A percentile compares a stretch with the other conserved stretches of the same genome.
These are phyloP conservation scores for Oegoconia quadripuncta DNA, from an alignment of 2,888 invertebrate species.

Conservation along the genomic window DNA sequence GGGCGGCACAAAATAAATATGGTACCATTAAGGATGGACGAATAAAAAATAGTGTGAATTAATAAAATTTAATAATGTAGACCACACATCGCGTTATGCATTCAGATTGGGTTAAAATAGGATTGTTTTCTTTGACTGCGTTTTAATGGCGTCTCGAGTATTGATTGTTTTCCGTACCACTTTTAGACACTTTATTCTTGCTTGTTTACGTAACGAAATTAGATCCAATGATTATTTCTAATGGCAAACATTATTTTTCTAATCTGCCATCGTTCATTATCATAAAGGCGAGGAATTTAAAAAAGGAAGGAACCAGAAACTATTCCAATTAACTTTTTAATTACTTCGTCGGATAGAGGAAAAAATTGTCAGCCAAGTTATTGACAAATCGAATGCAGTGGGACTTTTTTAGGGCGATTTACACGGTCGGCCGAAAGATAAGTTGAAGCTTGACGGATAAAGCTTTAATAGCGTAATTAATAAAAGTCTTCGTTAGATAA, in stretches of 20 bases:
- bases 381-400: conserved; percentile 44
- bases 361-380: conserved; percentile 42
- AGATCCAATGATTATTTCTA: neutral
- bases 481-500: conserved; percentile 41
- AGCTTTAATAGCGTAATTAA: conserved; percentile 52
- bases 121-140: conserved; percentile 8
- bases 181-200: neutral
- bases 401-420: conserved; percentile 38
- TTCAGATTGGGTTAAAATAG: conserved; percentile 20
- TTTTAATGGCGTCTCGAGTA: conserved; percentile 2
- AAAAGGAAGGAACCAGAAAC: conserved; percentile 25
- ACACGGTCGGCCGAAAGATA: conserved; percentile 40
- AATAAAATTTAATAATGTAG: conserved; percentile 53
- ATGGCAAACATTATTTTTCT: neutral
- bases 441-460: conserved; percentile 41
- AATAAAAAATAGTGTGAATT: conserved; percentile 51
- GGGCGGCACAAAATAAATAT: conserved; percentile 44
- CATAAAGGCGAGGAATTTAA: conserved; percentile 22
- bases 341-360: conserved; percentile 32
- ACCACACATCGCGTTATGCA: conserved; percentile 51
- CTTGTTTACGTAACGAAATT: conserved; percentile 1
- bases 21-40: conserved; percentile 35
- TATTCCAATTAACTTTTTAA: conserved; percentile 49
- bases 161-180: neutral
- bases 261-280: conserved; percentile 6